Evolutionary conservation across 2,113 vertebrate species (phyloP).

Genomic region (Sigmodon hispidus): DNA sequence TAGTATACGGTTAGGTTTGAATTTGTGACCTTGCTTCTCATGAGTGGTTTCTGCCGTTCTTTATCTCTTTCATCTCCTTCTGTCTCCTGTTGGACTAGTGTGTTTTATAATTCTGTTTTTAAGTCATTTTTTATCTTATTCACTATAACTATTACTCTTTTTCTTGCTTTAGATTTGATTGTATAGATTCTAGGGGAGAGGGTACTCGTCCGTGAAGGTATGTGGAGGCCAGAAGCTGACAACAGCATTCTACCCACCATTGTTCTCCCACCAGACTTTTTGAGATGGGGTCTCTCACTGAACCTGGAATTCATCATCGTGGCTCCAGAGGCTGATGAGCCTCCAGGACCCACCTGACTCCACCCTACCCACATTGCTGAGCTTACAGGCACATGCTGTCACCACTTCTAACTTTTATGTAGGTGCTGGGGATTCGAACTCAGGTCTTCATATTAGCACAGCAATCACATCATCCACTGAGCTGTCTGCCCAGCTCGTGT

Average conservation of each 20-base stretch:
- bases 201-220: not conserved
- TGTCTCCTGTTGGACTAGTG: not conserved
- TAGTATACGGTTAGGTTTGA: not conserved
- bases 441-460: not conserved
- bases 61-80: not conserved
- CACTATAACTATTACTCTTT: not conserved
- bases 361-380: not conserved
- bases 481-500: not conserved
- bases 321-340: not conserved
- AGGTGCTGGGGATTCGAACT: not conserved
- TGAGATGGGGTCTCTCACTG: not conserved
- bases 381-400: not conserved
- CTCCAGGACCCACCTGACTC: too few relatives aligned
- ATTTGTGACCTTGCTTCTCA: not conserved
- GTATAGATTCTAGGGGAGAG: not conserved
- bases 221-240: not conserved
- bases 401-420: not conserved
- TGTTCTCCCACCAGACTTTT: not conserved
- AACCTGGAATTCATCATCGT: not conserved
- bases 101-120: not conserved
- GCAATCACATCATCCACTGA: not conserved
- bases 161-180: not conserved
- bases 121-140: not conserved
- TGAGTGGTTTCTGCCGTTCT: not conserved
- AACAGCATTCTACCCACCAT: not conserved